Conservation (phyloP, 2,113 vertebrate genomes). For the Oxyura jamaicensis region DNA sequence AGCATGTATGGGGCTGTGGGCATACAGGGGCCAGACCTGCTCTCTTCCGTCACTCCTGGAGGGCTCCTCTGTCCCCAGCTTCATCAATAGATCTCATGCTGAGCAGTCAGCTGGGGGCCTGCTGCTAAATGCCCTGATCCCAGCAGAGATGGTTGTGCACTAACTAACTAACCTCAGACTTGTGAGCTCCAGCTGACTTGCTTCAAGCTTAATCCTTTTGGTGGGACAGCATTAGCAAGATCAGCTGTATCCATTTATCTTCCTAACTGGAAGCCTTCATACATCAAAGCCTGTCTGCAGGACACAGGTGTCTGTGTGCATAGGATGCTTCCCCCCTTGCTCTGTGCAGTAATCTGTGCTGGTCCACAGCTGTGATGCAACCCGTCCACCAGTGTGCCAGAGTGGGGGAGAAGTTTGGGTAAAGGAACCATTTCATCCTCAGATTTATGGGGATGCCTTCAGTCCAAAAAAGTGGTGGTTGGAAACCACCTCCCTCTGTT, state of each 20-base stretch:
- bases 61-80: background rate
- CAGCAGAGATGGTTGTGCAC: rapidly evolving
- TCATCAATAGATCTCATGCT: background rate
- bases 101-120: conserved; percentile 14
- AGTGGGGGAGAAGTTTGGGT: rapidly evolving
- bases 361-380: background rate
- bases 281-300: too few relatives aligned
- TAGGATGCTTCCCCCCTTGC: background rate
- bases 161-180: background rate
- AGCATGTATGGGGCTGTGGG: background rate
- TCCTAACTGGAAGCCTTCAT: background rate
- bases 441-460: background rate
- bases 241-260: background rate
- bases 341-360: rapidly evolving
- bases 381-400: rapidly evolving
- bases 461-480: rapidly evolving
- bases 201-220: background rate
- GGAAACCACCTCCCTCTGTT: background rate
- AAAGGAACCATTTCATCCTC: rapidly evolving
- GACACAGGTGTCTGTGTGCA: rapidly evolving
- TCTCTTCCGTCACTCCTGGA: background rate
- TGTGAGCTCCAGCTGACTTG: background rate
- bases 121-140: background rate
- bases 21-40: background rate
- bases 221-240: too few relatives aligned